Percentiles rank a stretch among this genome's conserved stretches.
Conservation (phyloP, 2,797 vertebrate species). For the Xerus rutilus region DNA sequence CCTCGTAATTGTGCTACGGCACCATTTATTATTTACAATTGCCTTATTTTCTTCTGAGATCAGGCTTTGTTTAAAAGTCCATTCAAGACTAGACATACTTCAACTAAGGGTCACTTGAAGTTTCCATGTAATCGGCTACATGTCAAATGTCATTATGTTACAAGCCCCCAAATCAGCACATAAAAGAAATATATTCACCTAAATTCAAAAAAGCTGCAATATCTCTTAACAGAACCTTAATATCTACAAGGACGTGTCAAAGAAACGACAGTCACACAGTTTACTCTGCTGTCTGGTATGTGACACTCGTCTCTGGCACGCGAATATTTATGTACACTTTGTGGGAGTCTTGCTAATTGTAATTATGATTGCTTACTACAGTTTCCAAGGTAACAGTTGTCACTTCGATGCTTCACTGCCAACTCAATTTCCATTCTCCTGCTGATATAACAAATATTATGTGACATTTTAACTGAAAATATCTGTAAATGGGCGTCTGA, state of each 20-base stretch:
- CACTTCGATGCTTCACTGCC: slow-evolving; percentile 65
- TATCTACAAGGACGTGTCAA: slow-evolving; percentile 57
- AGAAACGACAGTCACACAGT: background rate
- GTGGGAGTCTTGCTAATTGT: slow-evolving; percentile 82
- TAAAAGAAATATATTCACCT: slow-evolving; percentile 66
- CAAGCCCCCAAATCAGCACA: background rate
- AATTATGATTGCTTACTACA: slow-evolving; percentile 83
- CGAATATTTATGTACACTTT: slow-evolving; percentile 79
- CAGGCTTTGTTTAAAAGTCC: slow-evolving; percentile 75
- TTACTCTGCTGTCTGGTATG: slow-evolving; percentile 54
- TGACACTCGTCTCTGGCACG: slow-evolving; percentile 60
- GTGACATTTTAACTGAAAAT: slow-evolving; percentile 79
- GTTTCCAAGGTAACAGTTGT: slow-evolving; percentile 83
- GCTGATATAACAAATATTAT: slow-evolving; percentile 78
- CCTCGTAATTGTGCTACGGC: slow-evolving; percentile 39
- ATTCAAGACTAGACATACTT: slow-evolving; percentile 54
- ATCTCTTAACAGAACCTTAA: slow-evolving; percentile 36
- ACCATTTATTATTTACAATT: slow-evolving; percentile 78
- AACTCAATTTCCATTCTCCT: slow-evolving; percentile 73
- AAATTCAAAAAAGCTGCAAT: slow-evolving; percentile 43
- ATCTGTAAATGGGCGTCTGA: slow-evolving; percentile 71
- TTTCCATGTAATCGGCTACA: slow-evolving; percentile 54
- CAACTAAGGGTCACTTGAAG: slow-evolving; percentile 71
- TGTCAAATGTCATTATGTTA: slow-evolving; percentile 63
- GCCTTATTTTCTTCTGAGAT: slow-evolving; percentile 75